A percentile compares a stretch with the other conserved stretches of the same genome.
Evolutionary conservation across 2,888 invertebrate species (phyloP).

Genomic region (Opisthograptis luteolata): DNA sequence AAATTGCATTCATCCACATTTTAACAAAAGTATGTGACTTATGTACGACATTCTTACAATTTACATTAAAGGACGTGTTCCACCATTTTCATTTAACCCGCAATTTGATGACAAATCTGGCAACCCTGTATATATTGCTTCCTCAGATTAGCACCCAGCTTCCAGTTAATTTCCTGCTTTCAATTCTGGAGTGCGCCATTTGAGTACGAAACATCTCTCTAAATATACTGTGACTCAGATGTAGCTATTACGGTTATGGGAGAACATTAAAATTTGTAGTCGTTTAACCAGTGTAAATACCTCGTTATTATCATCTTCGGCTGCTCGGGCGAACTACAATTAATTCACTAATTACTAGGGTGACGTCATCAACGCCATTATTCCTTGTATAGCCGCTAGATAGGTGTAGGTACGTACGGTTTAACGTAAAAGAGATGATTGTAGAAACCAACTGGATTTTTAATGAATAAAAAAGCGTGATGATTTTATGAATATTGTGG

Average conservation of each 20-base stretch:
- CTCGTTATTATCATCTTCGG: conserved; percentile 4
- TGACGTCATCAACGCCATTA: background rate
- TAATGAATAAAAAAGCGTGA: no score
- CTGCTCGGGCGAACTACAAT: background rate
- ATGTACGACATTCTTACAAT: no score
- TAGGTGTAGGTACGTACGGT: no score
- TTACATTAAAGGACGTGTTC: no score
- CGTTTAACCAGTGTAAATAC: conserved; percentile 11
- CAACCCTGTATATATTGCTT: conserved; percentile 54
- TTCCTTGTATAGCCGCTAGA: background rate
- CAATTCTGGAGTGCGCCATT: conserved; percentile 50
- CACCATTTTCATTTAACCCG: no score
- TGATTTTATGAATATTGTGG: no score
- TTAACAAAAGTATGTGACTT: background rate
- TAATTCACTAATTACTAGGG: background rate
- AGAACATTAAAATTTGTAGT: conserved; percentile 15
- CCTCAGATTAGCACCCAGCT: conserved; percentile 66
- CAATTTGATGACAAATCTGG: background rate
- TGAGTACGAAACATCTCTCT: conserved; percentile 49
- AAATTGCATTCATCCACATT: no score
- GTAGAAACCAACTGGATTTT: no score
- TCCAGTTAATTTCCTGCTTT: conserved; percentile 70
- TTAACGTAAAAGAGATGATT: no score
- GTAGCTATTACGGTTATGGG: conserved; percentile 17
- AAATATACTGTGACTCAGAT: conserved; percentile 33